These are phyloP conservation scores for Allophyes oxyacanthae DNA, from an alignment of 2,888 invertebrate species.

Conservation along the genomic window DNA sequence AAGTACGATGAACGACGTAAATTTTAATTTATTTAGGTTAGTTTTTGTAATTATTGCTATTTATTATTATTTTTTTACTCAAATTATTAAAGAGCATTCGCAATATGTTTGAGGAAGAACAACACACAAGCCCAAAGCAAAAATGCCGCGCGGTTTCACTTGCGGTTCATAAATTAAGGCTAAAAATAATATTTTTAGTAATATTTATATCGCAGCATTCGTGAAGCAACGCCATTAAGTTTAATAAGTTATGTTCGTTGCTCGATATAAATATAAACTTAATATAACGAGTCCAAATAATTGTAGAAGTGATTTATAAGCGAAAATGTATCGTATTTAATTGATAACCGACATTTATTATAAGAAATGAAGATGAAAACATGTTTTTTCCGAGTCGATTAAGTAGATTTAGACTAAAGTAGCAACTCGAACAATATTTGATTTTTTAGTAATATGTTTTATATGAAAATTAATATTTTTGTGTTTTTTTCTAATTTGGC, in stretches of 20 bases:
- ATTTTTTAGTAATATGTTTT: conserved; percentile 32
- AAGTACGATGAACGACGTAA: conserved; percentile 23
- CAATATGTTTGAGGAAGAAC: conserved; percentile 18
- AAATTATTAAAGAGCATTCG: conserved; percentile 34
- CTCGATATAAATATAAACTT: conserved; percentile 48
- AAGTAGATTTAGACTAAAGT: conserved; percentile 53
- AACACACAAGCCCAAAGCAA: conserved; percentile 22
- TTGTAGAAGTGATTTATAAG: conserved; percentile 50
- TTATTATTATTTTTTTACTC: conserved; percentile 46
- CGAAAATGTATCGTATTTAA: conserved; percentile 44
- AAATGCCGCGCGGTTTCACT: conserved; percentile 50
- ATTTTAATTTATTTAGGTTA: conserved; percentile 53
- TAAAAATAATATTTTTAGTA: conserved; percentile 33
- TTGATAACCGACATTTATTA: conserved; percentile 41
- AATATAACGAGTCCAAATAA: conserved; percentile 55
- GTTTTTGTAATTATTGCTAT: conserved; percentile 51
- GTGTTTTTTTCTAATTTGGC: conserved; percentile 34
- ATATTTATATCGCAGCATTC: conserved; percentile 29
- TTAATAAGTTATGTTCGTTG: conserved; percentile 61
- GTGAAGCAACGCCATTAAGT: conserved; percentile 69
- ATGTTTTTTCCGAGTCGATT: conserved; percentile 48
- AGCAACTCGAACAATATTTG: conserved; percentile 38
- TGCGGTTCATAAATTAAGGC: conserved; percentile 14
- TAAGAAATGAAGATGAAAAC: conserved; percentile 22
- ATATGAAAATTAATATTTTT: conserved; percentile 28